Evolutionary conservation across 2,797 vertebrate species (phyloP).

Genomic region (Chiloscyllium punctatum): DNA sequence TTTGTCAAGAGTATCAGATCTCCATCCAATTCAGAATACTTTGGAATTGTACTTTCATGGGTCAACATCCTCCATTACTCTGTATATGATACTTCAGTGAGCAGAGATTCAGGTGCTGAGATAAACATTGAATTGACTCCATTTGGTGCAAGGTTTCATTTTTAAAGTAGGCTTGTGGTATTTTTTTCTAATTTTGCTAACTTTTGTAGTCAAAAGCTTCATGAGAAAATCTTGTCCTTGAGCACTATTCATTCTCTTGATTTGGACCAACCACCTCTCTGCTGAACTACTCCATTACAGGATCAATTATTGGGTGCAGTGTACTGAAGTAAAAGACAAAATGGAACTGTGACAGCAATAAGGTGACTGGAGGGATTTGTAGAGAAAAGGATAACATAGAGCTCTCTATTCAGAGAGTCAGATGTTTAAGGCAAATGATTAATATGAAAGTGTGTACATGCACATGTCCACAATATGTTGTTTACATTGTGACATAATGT

Average conservation of each 20-base stretch:
- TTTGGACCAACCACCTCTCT: too few relatives aligned
- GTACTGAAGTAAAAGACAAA: not conserved
- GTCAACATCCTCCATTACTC: not conserved
- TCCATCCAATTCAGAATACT: not conserved
- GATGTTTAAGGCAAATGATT: not conserved
- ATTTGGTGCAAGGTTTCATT: not conserved
- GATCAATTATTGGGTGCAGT: not conserved
- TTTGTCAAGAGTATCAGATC: not conserved
- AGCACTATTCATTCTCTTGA: not conserved
- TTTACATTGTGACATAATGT: not conserved
- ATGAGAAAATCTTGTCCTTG: not conserved
- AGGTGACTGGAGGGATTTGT: not conserved
- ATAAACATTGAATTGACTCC: not conserved
- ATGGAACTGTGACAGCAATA: not conserved
- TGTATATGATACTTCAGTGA: not conserved
- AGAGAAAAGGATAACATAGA: not conserved
- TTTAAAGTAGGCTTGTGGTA: not conserved
- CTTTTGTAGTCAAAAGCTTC: not conserved
- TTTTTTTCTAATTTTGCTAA: not conserved
- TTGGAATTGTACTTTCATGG: not conserved
- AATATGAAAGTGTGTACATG: not conserved
- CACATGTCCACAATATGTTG: not conserved
- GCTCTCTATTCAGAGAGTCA: not conserved
- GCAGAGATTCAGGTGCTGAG: not conserved
- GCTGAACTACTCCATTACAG: not conserved